phyloP scores from a whole-genome alignment of 1,140 invertebrate species.

The Bombus picipes region DNA sequence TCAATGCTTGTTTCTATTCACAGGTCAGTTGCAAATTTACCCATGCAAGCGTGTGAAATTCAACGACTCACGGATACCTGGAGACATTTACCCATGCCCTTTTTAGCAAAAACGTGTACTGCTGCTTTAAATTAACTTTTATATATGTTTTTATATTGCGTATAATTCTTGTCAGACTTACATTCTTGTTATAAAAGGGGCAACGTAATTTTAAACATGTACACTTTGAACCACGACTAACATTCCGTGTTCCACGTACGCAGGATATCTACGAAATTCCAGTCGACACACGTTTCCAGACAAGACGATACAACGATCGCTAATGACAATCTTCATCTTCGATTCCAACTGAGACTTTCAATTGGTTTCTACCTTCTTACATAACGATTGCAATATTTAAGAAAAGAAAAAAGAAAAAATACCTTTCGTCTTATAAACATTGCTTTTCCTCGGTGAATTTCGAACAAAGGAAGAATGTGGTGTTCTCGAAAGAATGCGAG shows the following conservation, averaged over 20 bases:
- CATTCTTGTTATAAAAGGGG: not conserved
- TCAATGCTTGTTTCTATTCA: slow-evolving; percentile 15
- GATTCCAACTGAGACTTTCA: not conserved
- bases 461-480: not conserved
- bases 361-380: not conserved
- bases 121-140: not conserved
- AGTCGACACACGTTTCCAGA: slow-evolving; percentile 11
- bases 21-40: slow-evolving; percentile 1
- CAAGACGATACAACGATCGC: not conserved
- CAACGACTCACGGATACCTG: not conserved
- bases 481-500: not conserved
- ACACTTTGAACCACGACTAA: slow-evolving; percentile 50
- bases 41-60: not conserved
- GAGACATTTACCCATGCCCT: not conserved
- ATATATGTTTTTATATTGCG: not conserved
- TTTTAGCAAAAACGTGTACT: not conserved
- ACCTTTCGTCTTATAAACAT: not conserved
- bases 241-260: slow-evolving; percentile 38
- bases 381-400: not conserved
- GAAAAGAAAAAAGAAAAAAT: not conserved
- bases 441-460: not conserved
- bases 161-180: not conserved
- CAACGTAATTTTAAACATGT: not conserved
- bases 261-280: not conserved
- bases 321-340: not conserved